Evolutionary conservation across 2,797 vertebrate genomes (phyloP).

Genomic region (Sebastes hubbsi): DNA sequence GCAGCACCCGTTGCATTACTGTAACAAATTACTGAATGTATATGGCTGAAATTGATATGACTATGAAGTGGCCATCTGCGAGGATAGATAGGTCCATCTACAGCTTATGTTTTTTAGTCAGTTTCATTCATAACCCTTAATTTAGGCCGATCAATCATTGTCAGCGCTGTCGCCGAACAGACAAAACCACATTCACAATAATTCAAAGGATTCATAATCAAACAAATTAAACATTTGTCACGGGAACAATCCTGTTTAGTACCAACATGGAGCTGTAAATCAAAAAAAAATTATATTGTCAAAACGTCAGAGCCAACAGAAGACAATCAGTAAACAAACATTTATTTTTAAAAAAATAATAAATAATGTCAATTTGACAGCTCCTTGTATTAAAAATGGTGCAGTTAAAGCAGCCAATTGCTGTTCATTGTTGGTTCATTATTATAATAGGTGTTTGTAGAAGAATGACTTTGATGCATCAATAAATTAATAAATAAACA

Average conservation of each 20-base stretch:
- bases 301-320: neutral
- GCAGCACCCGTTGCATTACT: conserved; percentile 42
- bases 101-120: conserved; percentile 6
- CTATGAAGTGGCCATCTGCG: conserved; percentile 35
- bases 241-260: neutral
- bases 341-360: neutral
- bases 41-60: conserved; percentile 63
- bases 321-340: conserved; percentile 6
- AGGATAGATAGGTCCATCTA: conserved; percentile 2
- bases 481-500: neutral
- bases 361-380: conserved; percentile 23
- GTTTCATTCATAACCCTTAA: neutral
- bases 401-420: conserved; percentile 13
- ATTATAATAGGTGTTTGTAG: conserved; percentile 15
- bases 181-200: neutral
- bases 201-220: neutral
- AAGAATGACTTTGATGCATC: conserved; percentile 39
- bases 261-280: neutral
- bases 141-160: neutral
- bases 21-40: conserved; percentile 52
- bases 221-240: conserved; percentile 6
- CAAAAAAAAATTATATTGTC: neutral
- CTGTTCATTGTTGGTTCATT: conserved; percentile 21
- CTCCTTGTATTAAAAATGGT: neutral
- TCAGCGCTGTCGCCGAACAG: neutral